These are phyloP conservation scores for Lutraria rhynchaena DNA, from an alignment of 1,140 invertebrate species.

Conservation along the genomic window DNA sequence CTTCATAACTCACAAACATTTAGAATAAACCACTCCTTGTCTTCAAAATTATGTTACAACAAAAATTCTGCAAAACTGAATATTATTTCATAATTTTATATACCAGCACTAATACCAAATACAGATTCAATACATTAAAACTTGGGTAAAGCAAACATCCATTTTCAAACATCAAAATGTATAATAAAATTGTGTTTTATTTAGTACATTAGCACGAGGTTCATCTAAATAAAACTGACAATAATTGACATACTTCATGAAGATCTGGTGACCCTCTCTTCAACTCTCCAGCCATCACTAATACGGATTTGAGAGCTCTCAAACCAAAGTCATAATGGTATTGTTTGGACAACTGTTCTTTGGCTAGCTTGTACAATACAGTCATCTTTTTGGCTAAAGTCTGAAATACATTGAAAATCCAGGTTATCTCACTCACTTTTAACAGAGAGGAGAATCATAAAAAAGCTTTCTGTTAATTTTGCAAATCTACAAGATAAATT, in stretches of 20 bases:
- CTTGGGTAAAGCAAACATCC: too few species aligned
- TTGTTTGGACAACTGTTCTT: slow-evolving; percentile 94
- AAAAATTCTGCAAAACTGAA: too few species aligned
- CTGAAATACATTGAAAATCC: slow-evolving; percentile 73
- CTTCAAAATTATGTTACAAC: too few species aligned
- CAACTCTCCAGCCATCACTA: slow-evolving; percentile 94
- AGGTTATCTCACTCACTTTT: too few species aligned
- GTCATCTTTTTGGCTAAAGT: slow-evolving; percentile 96
- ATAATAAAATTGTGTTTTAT: background rate
- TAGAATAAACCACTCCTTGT: too few species aligned
- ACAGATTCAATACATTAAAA: too few species aligned
- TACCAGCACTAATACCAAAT: too few species aligned
- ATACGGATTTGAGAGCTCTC: slow-evolving; percentile 92
- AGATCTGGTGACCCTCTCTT: slow-evolving; percentile 89
- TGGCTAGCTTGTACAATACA: slow-evolving; percentile 91
- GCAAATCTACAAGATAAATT: too few species aligned
- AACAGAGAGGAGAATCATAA: too few species aligned
- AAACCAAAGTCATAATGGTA: slow-evolving; percentile 97
- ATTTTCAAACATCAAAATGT: background rate
- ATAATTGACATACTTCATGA: slow-evolving; percentile 86
- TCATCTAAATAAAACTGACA: background rate
- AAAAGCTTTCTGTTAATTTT: too few species aligned
- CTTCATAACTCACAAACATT: too few species aligned
- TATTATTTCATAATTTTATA: too few species aligned
- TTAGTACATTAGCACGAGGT: background rate